Evolutionary conservation across 1,140 invertebrate genomes (phyloP).

Genomic region (Magallana ariakensis): DNA sequence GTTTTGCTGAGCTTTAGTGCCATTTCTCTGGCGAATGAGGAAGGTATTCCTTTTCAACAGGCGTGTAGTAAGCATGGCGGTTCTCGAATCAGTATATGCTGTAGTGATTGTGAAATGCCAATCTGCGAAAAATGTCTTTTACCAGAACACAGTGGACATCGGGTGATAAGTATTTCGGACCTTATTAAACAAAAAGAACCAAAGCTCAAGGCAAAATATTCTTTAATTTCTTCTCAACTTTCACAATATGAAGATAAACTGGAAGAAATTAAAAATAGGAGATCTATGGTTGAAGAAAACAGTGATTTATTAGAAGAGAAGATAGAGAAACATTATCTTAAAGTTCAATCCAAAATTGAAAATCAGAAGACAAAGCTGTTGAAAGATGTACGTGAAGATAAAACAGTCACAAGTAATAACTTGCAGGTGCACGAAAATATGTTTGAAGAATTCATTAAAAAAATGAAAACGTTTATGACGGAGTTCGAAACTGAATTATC

Average conservation of each 20-base stretch:
- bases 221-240: neutral
- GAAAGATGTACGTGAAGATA: neutral
- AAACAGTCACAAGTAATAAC: too few species aligned
- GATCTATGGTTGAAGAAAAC: neutral
- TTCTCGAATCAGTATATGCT: neutral
- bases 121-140: slow-evolving; percentile 5
- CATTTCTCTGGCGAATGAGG: neutral
- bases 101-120: neutral
- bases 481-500: neutral
- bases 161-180: neutral
- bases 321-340: neutral
- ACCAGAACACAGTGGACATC: neutral
- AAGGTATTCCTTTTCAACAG: too few species aligned
- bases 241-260: neutral
- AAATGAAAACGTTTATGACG: too few species aligned
- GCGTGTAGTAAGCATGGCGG: neutral
- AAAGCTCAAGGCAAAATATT: neutral
- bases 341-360: neutral
- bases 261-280: neutral
- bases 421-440: too few species aligned
- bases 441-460: neutral
- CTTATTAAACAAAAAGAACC: neutral
- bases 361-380: neutral
- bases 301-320: neutral
- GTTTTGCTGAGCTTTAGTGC: neutral